Evolutionary conservation across 1,140 invertebrate genomes (phyloP).

Genomic region (Papilio dardanus): DNA sequence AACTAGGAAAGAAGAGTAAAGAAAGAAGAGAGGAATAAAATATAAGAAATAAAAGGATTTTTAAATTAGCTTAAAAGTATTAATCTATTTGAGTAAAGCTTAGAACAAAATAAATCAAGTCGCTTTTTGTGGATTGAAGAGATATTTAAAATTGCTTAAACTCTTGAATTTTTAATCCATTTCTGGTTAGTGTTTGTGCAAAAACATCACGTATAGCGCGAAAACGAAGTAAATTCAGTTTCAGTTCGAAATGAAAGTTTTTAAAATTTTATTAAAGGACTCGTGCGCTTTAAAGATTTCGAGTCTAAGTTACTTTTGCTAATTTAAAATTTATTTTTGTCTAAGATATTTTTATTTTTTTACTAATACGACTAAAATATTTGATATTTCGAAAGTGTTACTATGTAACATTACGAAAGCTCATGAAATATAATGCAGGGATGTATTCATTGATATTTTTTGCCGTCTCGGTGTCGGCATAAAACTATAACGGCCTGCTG

Average conservation of each 20-base stretch:
- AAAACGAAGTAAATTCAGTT: background rate
- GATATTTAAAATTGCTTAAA: background rate
- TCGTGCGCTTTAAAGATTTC: background rate
- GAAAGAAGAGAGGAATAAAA: too few species aligned
- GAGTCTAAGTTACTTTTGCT: background rate
- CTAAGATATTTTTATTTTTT: too few species aligned
- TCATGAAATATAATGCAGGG: background rate
- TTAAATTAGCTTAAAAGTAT: too few species aligned
- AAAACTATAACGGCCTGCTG: background rate
- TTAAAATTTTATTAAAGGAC: background rate
- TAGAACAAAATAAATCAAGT: too few species aligned
- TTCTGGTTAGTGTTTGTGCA: background rate
- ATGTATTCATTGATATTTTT: slow-evolving; percentile 9
- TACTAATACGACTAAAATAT: too few species aligned
- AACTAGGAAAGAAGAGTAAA: too few species aligned
- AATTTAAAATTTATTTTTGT: background rate
- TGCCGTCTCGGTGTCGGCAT: background rate
- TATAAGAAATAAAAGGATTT: too few species aligned
- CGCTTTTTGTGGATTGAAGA: background rate
- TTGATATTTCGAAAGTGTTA: too few species aligned
- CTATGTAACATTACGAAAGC: too few species aligned
- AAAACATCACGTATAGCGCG: background rate
- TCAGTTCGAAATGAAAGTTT: background rate
- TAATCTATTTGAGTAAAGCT: too few species aligned
- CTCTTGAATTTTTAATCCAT: background rate